A percentile compares a stretch with the other conserved stretches of the same genome.
Evolutionary conservation across 2,888 invertebrate genomes (phyloP).

Genomic region (Melinopterus prodromus): DNA sequence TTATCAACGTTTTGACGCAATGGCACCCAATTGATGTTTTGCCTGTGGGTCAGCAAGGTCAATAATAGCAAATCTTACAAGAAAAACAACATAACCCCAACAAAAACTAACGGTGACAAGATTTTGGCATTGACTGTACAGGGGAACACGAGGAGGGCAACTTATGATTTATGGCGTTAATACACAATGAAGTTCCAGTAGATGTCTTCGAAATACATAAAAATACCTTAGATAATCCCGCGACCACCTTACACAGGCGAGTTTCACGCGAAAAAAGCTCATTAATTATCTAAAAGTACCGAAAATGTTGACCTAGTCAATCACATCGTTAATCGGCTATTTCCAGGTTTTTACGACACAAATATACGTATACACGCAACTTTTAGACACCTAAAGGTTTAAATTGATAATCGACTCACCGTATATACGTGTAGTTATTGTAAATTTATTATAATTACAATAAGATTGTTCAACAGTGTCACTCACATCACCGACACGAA

Average conservation of each 20-base stretch:
- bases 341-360: not conserved
- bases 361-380: not conserved
- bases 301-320: not conserved
- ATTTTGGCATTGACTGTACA: slow-evolving; percentile 44
- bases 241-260: not conserved
- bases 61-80: not conserved
- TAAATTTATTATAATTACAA: slow-evolving; percentile 47
- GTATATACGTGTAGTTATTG: slow-evolving; percentile 22
- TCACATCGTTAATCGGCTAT: not conserved
- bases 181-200: not conserved
- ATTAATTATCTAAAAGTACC: not conserved
- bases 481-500: slow-evolving; percentile 47
- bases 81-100: slow-evolving; percentile 14
- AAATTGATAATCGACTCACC: slow-evolving; percentile 8
- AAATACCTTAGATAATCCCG: not conserved
- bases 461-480: slow-evolving; percentile 48
- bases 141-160: slow-evolving; percentile 37
- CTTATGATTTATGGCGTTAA: slow-evolving; percentile 26
- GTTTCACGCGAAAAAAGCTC: not conserved
- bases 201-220: not conserved
- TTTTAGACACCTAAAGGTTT: not conserved
- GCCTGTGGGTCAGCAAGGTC: not conserved
- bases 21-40: not conserved
- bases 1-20: not conserved
- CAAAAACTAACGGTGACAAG: slow-evolving; percentile 32